These are phyloP conservation scores for Gasteruption jaculator DNA, from an alignment of 2,888 invertebrate genomes.

Conservation along the genomic window DNA sequence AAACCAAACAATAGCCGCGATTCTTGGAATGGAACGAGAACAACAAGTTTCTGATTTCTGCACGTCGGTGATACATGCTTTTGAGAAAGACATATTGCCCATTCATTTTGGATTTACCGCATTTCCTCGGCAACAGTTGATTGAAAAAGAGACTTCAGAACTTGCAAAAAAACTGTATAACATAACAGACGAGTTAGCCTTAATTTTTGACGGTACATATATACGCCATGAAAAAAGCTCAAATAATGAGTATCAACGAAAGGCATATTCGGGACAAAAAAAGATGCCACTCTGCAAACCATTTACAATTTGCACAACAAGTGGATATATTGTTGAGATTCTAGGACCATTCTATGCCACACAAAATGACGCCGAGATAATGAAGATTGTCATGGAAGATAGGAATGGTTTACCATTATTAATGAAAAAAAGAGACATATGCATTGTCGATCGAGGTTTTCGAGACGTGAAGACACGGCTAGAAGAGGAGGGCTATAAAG, in stretches of 20 bases:
- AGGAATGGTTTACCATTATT: constrained; percentile 19
- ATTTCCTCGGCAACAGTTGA: constrained; percentile 17
- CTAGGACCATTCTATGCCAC: constrained; percentile 21
- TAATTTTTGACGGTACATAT: constrained; percentile 15
- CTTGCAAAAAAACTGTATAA: constrained; percentile 6
- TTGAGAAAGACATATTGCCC: constrained; percentile 15
- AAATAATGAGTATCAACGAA: constrained; percentile 11
- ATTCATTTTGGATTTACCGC: constrained; percentile 7
- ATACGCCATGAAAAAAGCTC: constrained; percentile 11
- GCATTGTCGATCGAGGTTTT: constrained; percentile 30
- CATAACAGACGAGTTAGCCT: constrained; percentile 3
- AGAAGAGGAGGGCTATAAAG: constrained; percentile 18
- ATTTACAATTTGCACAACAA: constrained; percentile 25
- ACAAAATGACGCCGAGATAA: constrained; percentile 25
- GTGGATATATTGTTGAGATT: constrained; percentile 26
- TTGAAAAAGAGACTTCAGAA: constrained; percentile 15
- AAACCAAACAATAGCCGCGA: constrained; percentile 10
- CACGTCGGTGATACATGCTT: constrained; percentile 13
- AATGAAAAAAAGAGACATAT: constrained; percentile 22
- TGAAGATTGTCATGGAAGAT: constrained; percentile 20
- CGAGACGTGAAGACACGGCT: constrained; percentile 23
- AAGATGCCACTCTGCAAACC: constrained; percentile 25
- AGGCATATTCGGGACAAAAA: constrained; percentile 20
- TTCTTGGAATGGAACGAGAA: constrained; percentile 12
- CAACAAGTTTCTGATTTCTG: constrained; percentile 14